Base-by-base conservation (phyloP, 2,888 invertebrate genomes). In the Tipula lateralis region DNA sequence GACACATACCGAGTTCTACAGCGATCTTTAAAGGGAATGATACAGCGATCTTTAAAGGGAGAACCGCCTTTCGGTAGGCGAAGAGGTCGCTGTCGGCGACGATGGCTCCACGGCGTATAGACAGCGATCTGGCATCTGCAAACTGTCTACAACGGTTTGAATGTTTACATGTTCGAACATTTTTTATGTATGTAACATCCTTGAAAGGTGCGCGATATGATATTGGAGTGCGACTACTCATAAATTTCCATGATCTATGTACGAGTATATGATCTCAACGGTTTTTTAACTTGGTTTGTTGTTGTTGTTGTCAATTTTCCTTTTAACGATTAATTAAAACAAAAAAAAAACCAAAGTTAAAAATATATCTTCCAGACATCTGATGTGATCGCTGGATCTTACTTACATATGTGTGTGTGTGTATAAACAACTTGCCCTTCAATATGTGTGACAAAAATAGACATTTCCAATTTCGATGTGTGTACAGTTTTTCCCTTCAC, bases 321-420 rank as follows among this genome's bases (percentile, higher is more conserved):
- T 66, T 24, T 66, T 24, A 66, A 66, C 19, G 66, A 66, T 66
- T 66, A 66, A 66, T 66, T 66, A 66, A 66, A n/a, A n/a, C n/a
- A n/a, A n/a, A n/a, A n/a, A n/a, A n/a, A n/a, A n/a, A n/a, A n/a
- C n/a, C n/a, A n/a, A 66, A 66, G 66, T 66, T 66, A 66, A 66
- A 66, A 66, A 66, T 66, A n/a, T n/a, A 66, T 66, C 66, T 66
- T 66, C 66, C 66, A 66, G 66, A 66, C 66, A 24, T 66, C 66
- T 66, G 66, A 66, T 66, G 66, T 16, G 44, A n/a, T n/a, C 44
- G 16, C 44, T 50, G n/a, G n/a, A n/a, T n/a, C 1, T 7, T n/a
- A 16, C 44, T 3, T 9, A 32, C 4, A 44, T 50, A 50, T n/a
- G 16, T 24, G 19, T 24, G 2, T 34, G 66, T 24, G 19, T 24